These are phyloP conservation scores for Arctia plantaginis DNA, from an alignment of 2,888 invertebrate species.

Conservation along the genomic window DNA sequence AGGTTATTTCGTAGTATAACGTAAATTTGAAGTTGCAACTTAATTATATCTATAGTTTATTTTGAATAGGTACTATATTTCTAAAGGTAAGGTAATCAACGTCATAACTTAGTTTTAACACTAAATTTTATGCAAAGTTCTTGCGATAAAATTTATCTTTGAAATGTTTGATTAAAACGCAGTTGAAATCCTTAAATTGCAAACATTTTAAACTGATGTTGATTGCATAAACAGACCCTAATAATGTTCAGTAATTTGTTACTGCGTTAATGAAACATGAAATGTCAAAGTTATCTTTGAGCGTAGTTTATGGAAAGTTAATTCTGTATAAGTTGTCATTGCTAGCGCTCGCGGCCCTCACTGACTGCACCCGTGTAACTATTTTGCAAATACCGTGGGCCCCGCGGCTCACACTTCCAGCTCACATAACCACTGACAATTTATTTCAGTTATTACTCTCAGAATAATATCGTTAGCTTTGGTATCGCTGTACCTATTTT, in stretches of 20 bases:
- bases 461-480: conserved; percentile 70
- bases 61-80: conserved; percentile 23
- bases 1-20: background rate
- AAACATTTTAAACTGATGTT: conserved; percentile 33
- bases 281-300: conserved; percentile 37
- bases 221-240: conserved; percentile 36
- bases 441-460: conserved; percentile 67
- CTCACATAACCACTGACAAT: conserved; percentile 62
- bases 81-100: background rate
- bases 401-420: conserved; percentile 52
- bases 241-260: conserved; percentile 38
- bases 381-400: conserved; percentile 24
- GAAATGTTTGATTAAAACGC: conserved; percentile 25
- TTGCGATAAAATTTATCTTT: conserved; percentile 27
- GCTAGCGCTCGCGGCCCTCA: conserved; percentile 33
- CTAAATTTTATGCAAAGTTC: conserved; percentile 26
- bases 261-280: conserved; percentile 35
- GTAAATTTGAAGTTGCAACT: background rate
- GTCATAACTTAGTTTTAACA: conserved; percentile 25
- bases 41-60: background rate
- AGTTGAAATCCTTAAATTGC: conserved; percentile 31
- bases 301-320: conserved; percentile 40
- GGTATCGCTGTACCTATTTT: conserved; percentile 67
- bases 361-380: conserved; percentile 7
- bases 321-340: conserved; percentile 48